Evolutionary conservation across 2,888 invertebrate species (phyloP).

Genomic region (Trissoscelio sp.): DNA sequence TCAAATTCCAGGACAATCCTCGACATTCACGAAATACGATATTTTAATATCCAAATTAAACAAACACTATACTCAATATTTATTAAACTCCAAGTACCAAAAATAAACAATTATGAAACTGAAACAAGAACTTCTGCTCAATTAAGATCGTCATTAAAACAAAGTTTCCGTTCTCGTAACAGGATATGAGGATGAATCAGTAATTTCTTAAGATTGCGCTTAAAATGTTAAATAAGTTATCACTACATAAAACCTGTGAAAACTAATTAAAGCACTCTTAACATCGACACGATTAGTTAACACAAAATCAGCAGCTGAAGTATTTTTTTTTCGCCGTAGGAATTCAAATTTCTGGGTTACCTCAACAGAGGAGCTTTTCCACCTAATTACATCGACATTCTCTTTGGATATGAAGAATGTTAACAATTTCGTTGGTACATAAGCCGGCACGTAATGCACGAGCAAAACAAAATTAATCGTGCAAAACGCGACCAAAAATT

Average conservation of each 20-base stretch:
- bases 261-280: neutral
- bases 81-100: too few species aligned
- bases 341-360: slow-evolving; percentile 12
- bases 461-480: slow-evolving; percentile 20
- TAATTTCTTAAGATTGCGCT: neutral
- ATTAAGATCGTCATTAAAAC: neutral
- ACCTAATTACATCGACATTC: slow-evolving; percentile 38
- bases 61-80: too few species aligned
- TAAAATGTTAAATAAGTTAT: neutral
- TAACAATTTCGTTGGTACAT: slow-evolving; percentile 25
- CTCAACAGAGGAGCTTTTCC: slow-evolving; percentile 20
- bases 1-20: too few species aligned
- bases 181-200: neutral
- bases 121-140: neutral
- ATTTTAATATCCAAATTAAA: too few species aligned
- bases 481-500: neutral
- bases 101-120: neutral
- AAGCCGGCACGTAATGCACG: slow-evolving; percentile 6
- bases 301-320: neutral
- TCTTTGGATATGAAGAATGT: slow-evolving; percentile 36
- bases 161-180: neutral
- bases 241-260: neutral
- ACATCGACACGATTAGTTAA: neutral
- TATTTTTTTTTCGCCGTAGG: neutral
- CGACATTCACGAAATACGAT: too few species aligned